phyloP scores from a whole-genome alignment of 2,113 vertebrate genomes.

The Pterocles orientalis region DNA sequence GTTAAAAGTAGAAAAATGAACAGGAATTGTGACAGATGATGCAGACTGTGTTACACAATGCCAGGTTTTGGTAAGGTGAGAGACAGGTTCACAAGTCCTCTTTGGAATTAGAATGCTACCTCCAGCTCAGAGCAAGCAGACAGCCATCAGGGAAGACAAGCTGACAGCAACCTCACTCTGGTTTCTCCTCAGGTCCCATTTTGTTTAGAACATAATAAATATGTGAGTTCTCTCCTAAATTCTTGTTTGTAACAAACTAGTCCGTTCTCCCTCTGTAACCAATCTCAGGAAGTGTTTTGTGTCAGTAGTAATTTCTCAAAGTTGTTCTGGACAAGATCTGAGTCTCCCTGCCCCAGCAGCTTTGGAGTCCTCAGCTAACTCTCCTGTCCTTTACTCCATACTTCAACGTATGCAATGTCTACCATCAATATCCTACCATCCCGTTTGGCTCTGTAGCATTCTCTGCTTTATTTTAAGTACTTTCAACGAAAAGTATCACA shows the following conservation, averaged over 20 bases:
- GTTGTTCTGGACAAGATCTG: not conserved
- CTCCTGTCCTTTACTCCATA: not conserved
- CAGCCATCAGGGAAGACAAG: not conserved
- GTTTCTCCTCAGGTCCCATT: not conserved
- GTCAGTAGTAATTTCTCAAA: not conserved
- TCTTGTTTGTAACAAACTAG: not conserved
- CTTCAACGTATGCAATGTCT: accelerated
- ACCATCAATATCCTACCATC: not conserved
- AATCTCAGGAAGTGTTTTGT: not conserved
- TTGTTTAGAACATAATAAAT: not conserved
- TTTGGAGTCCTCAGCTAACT: not conserved
- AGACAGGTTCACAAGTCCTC: not conserved
- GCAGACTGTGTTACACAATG: not conserved
- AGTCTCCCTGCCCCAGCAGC: not conserved
- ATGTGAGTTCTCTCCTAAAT: not conserved
- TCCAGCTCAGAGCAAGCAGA: not conserved
- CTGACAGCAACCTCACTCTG: not conserved
- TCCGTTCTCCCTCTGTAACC: not conserved
- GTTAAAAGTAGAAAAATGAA: not conserved
- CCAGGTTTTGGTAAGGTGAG: not conserved
- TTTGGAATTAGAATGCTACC: not conserved
- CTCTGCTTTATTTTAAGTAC: not conserved
- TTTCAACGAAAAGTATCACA: not conserved
- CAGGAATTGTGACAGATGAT: not conserved
- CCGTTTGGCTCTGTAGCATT: not conserved